Base-by-base conservation (phyloP, 35 echinoderm and acorn worm genomes). In the Ptychodera flava region DNA sequence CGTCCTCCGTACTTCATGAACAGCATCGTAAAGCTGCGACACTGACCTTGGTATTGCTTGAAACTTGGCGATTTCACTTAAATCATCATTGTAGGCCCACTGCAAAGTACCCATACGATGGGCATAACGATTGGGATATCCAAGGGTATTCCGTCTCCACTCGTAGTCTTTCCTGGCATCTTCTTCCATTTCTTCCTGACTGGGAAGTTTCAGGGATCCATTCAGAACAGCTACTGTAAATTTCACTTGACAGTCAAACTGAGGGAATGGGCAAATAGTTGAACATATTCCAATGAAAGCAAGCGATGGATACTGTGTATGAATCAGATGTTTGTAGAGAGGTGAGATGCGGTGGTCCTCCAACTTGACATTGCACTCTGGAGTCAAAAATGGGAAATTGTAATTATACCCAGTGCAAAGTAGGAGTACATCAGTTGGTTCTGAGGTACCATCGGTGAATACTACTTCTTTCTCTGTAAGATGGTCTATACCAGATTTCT, bases 371-470 rank as follows among this genome's bases (percentile, higher is more conserved):
- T 80, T 38, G 36, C 95, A 94, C 30, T 97, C 90, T 31, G 89
- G 75, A 28, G 79, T 85, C 76, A 97, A 78, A 78, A 97, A 97
- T 15, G 89, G 87, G 35, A 94, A 93, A 31, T 76, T 76, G 78
- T 86, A 97, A 1, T 94, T 28, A 79, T 94, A 97, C 1, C 95
- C 95, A n/a, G 95, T 94, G 38, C 95, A 94, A 31, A 90, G 89
- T 32, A 97, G 80, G 36, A 97, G 85, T 16, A 35, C 87, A 82
- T 97, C 95, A 29, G 89, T 87, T 35, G 83, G 12, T 0, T 33
- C 84, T 53, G 52, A 81, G 16, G 16, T 76, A 14, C 88, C 95
- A 90, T 97, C 90, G 0, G 79, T 30, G 34, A 94, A 91, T 33
- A 82, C 78, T 16, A 92, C 84, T 52, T 80, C 33, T 29, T 91